Conservation (phyloP, 2,888 invertebrate species). For the Carterocephalus palaemon region DNA sequence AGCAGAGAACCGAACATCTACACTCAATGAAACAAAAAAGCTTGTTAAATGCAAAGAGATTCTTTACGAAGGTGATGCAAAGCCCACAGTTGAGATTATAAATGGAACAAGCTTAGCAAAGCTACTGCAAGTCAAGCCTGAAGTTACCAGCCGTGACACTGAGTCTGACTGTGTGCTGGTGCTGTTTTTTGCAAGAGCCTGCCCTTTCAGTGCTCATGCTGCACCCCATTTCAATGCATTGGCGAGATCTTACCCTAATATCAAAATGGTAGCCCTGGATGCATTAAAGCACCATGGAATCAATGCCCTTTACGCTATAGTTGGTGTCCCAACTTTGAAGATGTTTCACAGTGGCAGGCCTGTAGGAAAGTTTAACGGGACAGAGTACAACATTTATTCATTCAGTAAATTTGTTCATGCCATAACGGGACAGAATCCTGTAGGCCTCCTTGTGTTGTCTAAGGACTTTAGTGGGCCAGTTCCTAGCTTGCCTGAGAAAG, state of each 20-base stretch:
- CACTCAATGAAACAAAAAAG: slow-evolving; percentile 64
- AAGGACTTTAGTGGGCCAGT: slow-evolving; percentile 90
- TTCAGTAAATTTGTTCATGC: slow-evolving; percentile 88
- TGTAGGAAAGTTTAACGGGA: slow-evolving; percentile 90
- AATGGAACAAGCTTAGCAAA: slow-evolving; percentile 85
- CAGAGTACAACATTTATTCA: slow-evolving; percentile 87
- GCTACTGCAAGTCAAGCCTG: slow-evolving; percentile 80
- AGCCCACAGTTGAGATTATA: slow-evolving; percentile 80
- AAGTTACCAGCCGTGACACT: slow-evolving; percentile 81
- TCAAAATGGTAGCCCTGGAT: slow-evolving; percentile 94
- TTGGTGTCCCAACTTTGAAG: slow-evolving; percentile 92
- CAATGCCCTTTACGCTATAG: slow-evolving; percentile 94
- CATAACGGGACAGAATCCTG: slow-evolving; percentile 84
- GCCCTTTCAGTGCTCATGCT: slow-evolving; percentile 93
- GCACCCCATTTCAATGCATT: slow-evolving; percentile 95
- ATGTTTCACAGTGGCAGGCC: slow-evolving; percentile 94
- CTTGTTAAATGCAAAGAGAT: slow-evolving; percentile 67
- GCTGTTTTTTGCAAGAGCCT: slow-evolving; percentile 93
- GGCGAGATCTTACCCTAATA: slow-evolving; percentile 89
- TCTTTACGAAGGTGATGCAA: slow-evolving; percentile 57
- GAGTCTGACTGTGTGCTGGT: slow-evolving; percentile 86
- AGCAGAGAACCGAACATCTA: slow-evolving; percentile 55
- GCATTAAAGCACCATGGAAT: slow-evolving; percentile 89
- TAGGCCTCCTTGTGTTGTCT: slow-evolving; percentile 83
- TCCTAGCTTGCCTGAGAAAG: slow-evolving; percentile 85